Percentiles rank a stretch among this genome's conserved stretches.
phyloP scores from a whole-genome alignment of 2,113 vertebrate species.

The Embiotoca jacksoni region DNA sequence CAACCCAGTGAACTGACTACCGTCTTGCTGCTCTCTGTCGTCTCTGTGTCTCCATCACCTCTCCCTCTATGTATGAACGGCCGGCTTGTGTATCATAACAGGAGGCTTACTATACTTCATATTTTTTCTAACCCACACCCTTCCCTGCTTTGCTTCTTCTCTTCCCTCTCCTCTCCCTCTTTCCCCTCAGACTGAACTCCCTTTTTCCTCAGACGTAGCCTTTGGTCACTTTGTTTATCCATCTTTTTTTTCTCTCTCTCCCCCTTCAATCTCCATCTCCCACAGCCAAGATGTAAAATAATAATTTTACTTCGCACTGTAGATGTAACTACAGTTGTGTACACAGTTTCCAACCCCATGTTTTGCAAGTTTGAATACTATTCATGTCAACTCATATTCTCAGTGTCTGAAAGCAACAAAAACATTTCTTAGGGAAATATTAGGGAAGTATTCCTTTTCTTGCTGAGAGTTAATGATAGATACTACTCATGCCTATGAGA shows the following conservation, averaged over 20 bases:
- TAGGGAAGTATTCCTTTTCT: too few relatives aligned
- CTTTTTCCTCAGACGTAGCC: constrained; percentile 50
- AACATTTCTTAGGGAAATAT: too few relatives aligned
- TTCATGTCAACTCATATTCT: not conserved
- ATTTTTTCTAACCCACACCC: constrained; percentile 80
- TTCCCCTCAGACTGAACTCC: constrained; percentile 65
- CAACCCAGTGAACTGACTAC: constrained; percentile 29
- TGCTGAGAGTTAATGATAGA: too few relatives aligned
- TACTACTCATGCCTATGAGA: too few relatives aligned
- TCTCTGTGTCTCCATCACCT: constrained; percentile 39
- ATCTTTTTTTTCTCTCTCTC: constrained; percentile 19
- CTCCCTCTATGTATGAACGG: constrained; percentile 75
- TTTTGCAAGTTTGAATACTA: not conserved
- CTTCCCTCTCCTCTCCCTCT: constrained; percentile 43
- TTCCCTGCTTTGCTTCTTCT: constrained; percentile 52
- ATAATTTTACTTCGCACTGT: constrained; percentile 31
- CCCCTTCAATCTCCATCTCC: not conserved
- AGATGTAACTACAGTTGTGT: not conserved
- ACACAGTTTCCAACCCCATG: not conserved
- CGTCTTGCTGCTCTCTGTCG: constrained; percentile 48
- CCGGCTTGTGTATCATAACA: constrained; percentile 80
- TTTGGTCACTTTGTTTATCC: constrained; percentile 69
- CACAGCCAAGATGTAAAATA: constrained; percentile 24
- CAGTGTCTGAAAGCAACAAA: too few relatives aligned
- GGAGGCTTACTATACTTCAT: constrained; percentile 77